Evolutionary conservation across 2,888 invertebrate species (phyloP), one percentile per base, ranked within the genome.

Genomic region (Lysandra coridon): DNA sequence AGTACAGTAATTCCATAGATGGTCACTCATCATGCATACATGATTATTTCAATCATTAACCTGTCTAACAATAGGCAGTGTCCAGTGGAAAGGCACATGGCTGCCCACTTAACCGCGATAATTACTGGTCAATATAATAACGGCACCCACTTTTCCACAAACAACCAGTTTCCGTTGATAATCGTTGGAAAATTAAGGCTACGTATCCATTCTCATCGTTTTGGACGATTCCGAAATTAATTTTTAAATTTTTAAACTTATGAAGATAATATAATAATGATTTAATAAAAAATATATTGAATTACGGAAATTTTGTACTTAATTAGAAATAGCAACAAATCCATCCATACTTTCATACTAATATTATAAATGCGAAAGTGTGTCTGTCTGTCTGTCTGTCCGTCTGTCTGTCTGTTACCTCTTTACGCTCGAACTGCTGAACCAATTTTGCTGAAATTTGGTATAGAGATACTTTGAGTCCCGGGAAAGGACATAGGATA

Each of bases 71-170:
- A 76, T 76, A 82, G 80, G 76, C 80, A 81, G 57, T 53, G 49
- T 23, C 75, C 44, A 76, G 76, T 76, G 53, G 57, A 57, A 53
- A 57, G 76, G 53, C 76, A 75, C 74, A 49, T 57, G 76, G 76
- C 33, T 80, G 82, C 78, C 79, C 82, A 81, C 81, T 83, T 84
- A 81, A 81, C 82, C 80, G 79, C 78, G 80, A 81, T 82, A 83
- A 82, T 84, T 84, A 82, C 80, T 81, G 80, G 81, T 80, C 81
- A 80, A 83, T 81, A 81, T 82, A 83, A 83, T 83, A 82, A 83
- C 82, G 77, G 78, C 73, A 69, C 69, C 78, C 80, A 80, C 81
- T 80, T 78, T 78, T 78, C 78, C 81, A 78, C 80, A 78, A 79
- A 80, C 81, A 79, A 78, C 73, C 78, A 78, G 78, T 80, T 80